phyloP scores from a whole-genome alignment of 2,888 invertebrate genomes.

The Acanthosepion esculentum region DNA sequence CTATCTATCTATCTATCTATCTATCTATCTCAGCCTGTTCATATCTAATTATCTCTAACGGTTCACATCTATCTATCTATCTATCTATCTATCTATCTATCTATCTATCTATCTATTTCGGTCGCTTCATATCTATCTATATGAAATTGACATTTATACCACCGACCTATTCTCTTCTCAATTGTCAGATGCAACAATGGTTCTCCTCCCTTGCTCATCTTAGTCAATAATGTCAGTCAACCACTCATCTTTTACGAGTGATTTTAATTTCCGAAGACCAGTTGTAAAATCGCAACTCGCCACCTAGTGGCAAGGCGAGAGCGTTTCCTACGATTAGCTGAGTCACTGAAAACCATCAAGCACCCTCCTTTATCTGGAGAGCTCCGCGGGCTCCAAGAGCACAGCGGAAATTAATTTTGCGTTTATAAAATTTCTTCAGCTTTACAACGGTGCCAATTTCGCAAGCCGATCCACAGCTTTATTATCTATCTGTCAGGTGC shows the following conservation, averaged over 20 bases:
- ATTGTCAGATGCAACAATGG: background rate
- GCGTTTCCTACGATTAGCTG: background rate
- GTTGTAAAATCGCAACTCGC: background rate
- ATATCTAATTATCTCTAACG: too few relatives aligned
- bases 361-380: background rate
- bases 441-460: background rate
- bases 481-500: background rate
- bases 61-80: slow-evolving; percentile 11
- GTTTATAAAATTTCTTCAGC: background rate
- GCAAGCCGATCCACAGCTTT: background rate
- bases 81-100: background rate
- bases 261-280: background rate
- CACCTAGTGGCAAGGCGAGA: background rate
- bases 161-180: background rate
- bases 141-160: background rate
- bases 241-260: background rate
- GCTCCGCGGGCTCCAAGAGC: background rate
- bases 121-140: background rate
- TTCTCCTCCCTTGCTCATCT: background rate
- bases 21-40: too few relatives aligned
- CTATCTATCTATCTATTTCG: background rate
- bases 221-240: background rate
- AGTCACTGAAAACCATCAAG: slow-evolving; percentile 12
- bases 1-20: too few relatives aligned
- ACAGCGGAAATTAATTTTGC: slow-evolving; percentile 22